These are phyloP conservation scores for Empis livida DNA, from an alignment of 2,888 invertebrate species.

Conservation along the genomic window DNA sequence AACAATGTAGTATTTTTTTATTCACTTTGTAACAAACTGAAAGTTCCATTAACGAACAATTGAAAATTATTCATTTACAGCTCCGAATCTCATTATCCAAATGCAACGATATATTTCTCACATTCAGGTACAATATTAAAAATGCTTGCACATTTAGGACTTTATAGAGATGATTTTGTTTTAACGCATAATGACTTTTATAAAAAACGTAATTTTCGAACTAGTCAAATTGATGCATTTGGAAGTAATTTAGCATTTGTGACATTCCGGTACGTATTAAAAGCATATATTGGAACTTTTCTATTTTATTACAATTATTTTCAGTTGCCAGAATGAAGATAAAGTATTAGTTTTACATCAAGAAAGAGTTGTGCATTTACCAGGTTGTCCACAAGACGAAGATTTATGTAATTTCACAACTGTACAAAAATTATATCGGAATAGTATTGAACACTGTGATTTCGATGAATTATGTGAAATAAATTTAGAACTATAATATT, in stretches of 20 bases:
- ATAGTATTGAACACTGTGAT: conserved; percentile 51
- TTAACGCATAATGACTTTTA: conserved; percentile 43
- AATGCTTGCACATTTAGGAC: conserved; percentile 54
- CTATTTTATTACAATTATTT: conserved; percentile 14
- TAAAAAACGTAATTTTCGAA: conserved; percentile 43
- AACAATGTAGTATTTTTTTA: conserved; percentile 18
- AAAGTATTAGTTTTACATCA: conserved; percentile 59
- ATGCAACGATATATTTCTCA: conserved; percentile 57
- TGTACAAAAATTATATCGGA: conserved; percentile 43
- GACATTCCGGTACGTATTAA: conserved; percentile 47
- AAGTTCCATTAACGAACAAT: too few relatives aligned
- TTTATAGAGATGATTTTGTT: conserved; percentile 51
- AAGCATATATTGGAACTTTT: neutral
- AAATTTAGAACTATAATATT: neutral
- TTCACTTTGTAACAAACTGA: neutral
- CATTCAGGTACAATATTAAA: conserved; percentile 76
- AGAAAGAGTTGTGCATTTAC: conserved; percentile 53
- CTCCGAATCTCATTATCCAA: conserved; percentile 26
- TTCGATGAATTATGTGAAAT: conserved; percentile 50
- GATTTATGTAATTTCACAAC: conserved; percentile 52
- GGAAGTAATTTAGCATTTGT: conserved; percentile 70
- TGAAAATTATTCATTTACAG: too few relatives aligned
- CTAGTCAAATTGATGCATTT: conserved; percentile 58
- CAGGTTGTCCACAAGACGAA: conserved; percentile 46
- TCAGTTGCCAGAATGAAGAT: conserved; percentile 40